Base-by-base conservation (phyloP, 1,140 invertebrate genomes). In the Himalopsyche phryganea region DNA sequence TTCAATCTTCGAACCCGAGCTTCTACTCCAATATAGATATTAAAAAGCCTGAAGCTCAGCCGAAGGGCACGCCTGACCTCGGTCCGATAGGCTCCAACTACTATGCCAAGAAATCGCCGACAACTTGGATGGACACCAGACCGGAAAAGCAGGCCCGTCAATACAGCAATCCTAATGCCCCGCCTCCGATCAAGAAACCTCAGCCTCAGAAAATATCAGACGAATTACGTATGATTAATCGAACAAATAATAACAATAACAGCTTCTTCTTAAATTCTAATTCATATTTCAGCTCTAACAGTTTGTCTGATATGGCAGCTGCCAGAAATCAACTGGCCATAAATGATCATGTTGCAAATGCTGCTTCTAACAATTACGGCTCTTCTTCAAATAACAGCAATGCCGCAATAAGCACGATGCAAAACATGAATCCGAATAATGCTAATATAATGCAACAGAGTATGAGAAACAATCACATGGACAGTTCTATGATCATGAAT, bases 11-110 rank as follows among this genome's bases (percentile, higher is more conserved):
- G 15, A 36, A 15, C 10, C 9, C 36, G n/a, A 50, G 28, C 15
- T 28, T 23, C 11, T 57, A 57, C 13, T 15, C 41, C 3, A 17
- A 15, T 18, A 46, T 42, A 0, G 61, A 63, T 14, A 38, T 32
- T 2, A 63, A 52, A 44, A 60, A 60, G 45, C 3, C 32, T 4
- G 62, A 64, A 6, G 1, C 56, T n/a, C 47, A 51, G 15, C 13
- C 11, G 2, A 55, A 55, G 47, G 18, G n/a, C 10, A 49, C 10
- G 5, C 13, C 57, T 6, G 60, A 62, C 45, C 38, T 65, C 6
- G 63, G 63, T 35, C 63, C 63, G 0, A 65, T 65, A 10, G 63
- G 63, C 2, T 63, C 60, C 14, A 62, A 62, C 19, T 63, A 28
- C 36, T 62, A 53, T 36, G 32, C 33, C 1, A 64, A 60, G 36